Conservation (phyloP, 2,797 vertebrate species). For the Gallinago stenura region DNA sequence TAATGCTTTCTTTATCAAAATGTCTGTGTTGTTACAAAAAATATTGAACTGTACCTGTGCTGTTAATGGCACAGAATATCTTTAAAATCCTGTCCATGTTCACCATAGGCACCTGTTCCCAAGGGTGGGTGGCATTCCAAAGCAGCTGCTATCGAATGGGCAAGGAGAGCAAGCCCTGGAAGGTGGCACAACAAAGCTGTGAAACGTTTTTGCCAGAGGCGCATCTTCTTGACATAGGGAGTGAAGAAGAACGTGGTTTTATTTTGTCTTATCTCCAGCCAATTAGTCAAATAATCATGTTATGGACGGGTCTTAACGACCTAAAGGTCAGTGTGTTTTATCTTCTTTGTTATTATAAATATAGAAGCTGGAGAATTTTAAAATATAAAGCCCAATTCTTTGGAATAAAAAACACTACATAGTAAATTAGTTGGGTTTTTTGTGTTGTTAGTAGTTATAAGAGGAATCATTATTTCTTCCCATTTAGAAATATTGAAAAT, state of each 20-base stretch:
- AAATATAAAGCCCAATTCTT: neutral
- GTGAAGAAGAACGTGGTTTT: slow-evolving; percentile 79
- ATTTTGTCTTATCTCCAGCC: slow-evolving; percentile 80
- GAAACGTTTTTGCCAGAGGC: slow-evolving; percentile 65
- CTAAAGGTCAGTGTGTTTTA: slow-evolving; percentile 77
- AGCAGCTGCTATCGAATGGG: slow-evolving; percentile 84
- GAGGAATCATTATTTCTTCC: neutral
- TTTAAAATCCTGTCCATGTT: slow-evolving; percentile 1
- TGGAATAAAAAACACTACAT: neutral
- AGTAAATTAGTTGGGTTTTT: neutral
- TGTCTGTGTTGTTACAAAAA: neutral
- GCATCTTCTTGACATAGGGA: slow-evolving; percentile 85
- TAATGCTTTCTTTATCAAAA: neutral
- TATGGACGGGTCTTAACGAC: slow-evolving; percentile 89
- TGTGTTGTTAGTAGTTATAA: neutral
- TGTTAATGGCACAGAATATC: neutral
- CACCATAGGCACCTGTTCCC: slow-evolving; percentile 80
- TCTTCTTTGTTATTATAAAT: neutral
- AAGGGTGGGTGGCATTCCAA: slow-evolving; percentile 83
- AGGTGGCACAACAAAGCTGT: slow-evolving; percentile 78
- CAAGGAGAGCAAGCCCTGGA: slow-evolving; percentile 79
- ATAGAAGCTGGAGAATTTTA: neutral
- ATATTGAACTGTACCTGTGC: neutral
- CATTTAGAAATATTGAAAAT: neutral
- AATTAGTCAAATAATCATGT: slow-evolving; percentile 80